Evolutionary conservation across 2,113 vertebrate species (phyloP).

Genomic region (Serinus canaria): DNA sequence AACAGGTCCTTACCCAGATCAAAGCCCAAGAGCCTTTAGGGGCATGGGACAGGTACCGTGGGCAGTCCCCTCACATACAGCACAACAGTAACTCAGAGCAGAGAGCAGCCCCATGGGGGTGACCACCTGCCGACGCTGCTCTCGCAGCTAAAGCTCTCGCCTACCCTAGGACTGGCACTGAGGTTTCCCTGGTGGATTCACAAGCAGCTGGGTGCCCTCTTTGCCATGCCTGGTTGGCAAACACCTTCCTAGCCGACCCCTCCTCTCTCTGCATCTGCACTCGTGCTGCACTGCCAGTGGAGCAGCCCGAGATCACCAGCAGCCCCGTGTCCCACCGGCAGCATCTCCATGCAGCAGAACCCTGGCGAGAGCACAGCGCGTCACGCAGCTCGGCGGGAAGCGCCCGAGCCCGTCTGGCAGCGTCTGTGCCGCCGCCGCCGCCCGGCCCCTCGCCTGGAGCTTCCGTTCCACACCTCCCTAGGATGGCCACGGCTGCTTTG

Average conservation of each 20-base stretch:
- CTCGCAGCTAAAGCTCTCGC: not conserved
- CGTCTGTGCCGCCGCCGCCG: not conserved
- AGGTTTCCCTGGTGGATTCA: not conserved
- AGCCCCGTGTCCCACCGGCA: not conserved
- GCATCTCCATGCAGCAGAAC: fast-evolving
- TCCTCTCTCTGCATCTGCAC: not conserved
- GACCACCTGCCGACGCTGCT: not conserved
- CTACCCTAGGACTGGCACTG: not conserved
- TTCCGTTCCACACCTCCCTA: not conserved
- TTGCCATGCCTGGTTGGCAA: not conserved
- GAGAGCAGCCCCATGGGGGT: not conserved
- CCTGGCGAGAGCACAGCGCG: not conserved
- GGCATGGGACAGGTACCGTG: fast-evolving
- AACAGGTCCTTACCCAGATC: not conserved
- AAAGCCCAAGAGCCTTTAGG: not conserved
- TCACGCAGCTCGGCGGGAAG: not conserved
- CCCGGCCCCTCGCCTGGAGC: not conserved
- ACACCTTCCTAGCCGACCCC: not conserved
- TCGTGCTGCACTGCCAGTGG: not conserved
- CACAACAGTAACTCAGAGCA: fast-evolving
- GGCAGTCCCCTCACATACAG: not conserved
- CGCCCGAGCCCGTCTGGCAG: not conserved
- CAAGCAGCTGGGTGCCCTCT: not conserved
- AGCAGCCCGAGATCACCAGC: not conserved
- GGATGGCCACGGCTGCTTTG: not conserved